Evolutionary conservation across 2,888 invertebrate species (phyloP).

Genomic region (Drosophila neotestacea): DNA sequence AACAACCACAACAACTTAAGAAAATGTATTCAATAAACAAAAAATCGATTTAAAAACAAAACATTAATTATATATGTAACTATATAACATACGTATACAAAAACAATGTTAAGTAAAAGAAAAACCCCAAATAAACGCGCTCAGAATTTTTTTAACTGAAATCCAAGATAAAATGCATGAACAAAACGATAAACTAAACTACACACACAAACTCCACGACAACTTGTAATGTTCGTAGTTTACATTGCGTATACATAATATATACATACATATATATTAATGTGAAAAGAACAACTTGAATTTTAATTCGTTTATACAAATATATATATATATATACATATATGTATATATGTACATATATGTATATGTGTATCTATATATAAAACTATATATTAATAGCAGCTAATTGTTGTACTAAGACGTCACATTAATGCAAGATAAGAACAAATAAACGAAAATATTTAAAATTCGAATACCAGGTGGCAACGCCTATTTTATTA

Average conservation of each 20-base stretch:
- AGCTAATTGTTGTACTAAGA: constrained; percentile 76
- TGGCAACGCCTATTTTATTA: constrained; percentile 26
- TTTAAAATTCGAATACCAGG: constrained; percentile 63
- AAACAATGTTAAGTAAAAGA: constrained; percentile 38
- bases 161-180: constrained; percentile 42
- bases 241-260: constrained; percentile 26
- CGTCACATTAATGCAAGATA: constrained; percentile 68
- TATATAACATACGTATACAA: constrained; percentile 62
- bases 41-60: constrained; percentile 10
- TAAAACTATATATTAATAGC: constrained; percentile 46
- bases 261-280: constrained; percentile 36
- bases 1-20: constrained; percentile 30
- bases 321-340: constrained; percentile 32
- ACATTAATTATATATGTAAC: constrained; percentile 55
- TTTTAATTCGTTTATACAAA: constrained; percentile 74
- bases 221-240: constrained; percentile 61
- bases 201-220: constrained; percentile 46
- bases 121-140: constrained; percentile 38
- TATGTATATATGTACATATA: constrained; percentile 52
- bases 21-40: constrained; percentile 56
- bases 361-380: constrained; percentile 30
- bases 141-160: constrained; percentile 49
- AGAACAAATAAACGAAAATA: constrained; percentile 73
- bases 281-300: constrained; percentile 62
- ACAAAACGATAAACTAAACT: constrained; percentile 56